Percentiles rank a stretch among this genome's conserved stretches.
Conservation (phyloP, 2,888 invertebrate genomes). For the Phengaris arion region DNA sequence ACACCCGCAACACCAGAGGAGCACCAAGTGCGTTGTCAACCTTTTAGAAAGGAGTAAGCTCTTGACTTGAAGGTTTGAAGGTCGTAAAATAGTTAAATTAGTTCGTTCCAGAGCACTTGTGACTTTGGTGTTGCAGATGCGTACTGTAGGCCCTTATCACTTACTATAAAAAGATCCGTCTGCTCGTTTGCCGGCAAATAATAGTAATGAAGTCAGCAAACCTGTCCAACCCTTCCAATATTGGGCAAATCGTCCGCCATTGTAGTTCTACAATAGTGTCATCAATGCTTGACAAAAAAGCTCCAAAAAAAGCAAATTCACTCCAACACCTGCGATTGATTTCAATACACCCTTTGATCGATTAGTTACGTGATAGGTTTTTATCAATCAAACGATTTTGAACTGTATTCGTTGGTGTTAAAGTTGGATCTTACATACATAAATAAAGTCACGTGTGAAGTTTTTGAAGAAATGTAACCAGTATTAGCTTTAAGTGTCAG, state of each 20-base stretch:
- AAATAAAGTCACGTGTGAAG: background rate
- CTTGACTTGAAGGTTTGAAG: no score
- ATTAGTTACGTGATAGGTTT: constrained; percentile 55
- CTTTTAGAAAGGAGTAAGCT: no score
- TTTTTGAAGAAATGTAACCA: background rate
- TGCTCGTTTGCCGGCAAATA: background rate
- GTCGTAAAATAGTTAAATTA: no score
- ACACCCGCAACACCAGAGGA: no score
- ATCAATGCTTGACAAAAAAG: constrained; percentile 50
- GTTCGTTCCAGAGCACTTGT: no score
- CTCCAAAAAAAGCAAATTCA: constrained; percentile 64
- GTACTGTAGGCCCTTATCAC: no score
- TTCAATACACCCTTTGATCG: constrained; percentile 68
- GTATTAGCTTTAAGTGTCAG: background rate
- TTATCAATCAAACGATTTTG: background rate
- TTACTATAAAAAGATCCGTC: background rate
- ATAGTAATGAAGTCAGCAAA: background rate
- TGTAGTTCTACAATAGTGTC: constrained; percentile 50
- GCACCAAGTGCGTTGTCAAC: no score
- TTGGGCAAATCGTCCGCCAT: constrained; percentile 22
- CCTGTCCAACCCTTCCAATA: constrained; percentile 7
- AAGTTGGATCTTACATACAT: background rate
- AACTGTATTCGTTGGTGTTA: background rate
- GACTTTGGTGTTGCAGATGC: no score
- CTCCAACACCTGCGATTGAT: constrained; percentile 72